Evolutionary conservation across 1,140 invertebrate species (phyloP).

Genomic region (Anadara kagoshimensis): DNA sequence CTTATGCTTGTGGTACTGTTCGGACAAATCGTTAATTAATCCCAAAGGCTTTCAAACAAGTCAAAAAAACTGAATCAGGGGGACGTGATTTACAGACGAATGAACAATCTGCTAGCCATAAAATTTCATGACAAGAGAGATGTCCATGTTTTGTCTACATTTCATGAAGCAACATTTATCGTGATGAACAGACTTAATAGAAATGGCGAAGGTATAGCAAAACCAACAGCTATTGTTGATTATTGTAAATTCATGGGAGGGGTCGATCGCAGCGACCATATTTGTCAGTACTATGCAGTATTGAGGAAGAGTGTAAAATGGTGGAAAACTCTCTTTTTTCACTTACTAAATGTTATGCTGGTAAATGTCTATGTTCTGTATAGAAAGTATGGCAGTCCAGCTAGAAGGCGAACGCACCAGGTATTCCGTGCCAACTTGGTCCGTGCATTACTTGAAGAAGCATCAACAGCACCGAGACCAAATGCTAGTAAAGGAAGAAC

Average conservation of each 20-base stretch:
- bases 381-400: neutral
- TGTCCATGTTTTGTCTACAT: neutral
- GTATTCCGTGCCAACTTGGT: slow-evolving; percentile 2
- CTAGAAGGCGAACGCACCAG: neutral
- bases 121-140: neutral
- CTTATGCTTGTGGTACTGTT: neutral
- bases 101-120: neutral
- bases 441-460: neutral
- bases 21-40: neutral
- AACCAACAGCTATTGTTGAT: neutral
- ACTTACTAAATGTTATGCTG: neutral
- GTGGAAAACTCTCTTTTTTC: neutral
- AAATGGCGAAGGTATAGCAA: neutral
- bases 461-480: slow-evolving; percentile 10
- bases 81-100: neutral
- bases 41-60: neutral
- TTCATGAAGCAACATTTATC: neutral
- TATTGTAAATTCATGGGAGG: slow-evolving; percentile 2
- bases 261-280: neutral
- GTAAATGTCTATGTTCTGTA: neutral
- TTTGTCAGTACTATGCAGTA: neutral
- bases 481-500: slow-evolving; percentile 3
- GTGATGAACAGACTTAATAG: neutral
- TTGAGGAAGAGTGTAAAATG: neutral
- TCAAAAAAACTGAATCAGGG: neutral